phyloP scores from a whole-genome alignment of 2,888 invertebrate genomes.

The Stenodema calcarata region DNA sequence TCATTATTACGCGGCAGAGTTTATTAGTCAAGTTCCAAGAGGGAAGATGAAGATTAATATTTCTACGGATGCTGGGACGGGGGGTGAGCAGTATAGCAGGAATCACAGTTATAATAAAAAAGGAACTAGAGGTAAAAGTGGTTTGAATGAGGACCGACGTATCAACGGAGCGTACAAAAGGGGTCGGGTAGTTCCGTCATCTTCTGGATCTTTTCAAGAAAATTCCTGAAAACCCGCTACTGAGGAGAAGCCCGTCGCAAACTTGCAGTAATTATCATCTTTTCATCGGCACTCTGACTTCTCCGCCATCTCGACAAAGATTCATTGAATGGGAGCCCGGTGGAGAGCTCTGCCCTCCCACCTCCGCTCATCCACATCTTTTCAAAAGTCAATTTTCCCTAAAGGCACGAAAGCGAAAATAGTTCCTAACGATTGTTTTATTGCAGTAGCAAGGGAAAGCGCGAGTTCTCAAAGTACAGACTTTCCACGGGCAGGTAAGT shows the following conservation, averaged over 20 bases:
- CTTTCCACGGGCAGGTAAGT: neutral
- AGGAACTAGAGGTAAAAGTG: neutral
- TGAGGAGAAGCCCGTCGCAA: neutral
- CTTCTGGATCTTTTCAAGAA: conserved; percentile 1
- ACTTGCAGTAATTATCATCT: conserved; percentile 24
- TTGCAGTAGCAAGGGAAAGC: neutral
- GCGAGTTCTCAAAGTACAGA: neutral
- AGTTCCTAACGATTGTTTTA: conserved; percentile 33
- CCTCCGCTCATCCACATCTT: neutral
- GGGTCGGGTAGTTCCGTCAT: conserved; percentile 5
- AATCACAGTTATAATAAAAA: neutral
- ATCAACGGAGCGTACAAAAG: neutral
- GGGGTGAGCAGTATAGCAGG: neutral
- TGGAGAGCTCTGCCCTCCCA: neutral
- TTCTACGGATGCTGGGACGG: neutral
- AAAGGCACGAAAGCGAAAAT: conserved; percentile 1
- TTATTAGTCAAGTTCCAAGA: conserved; percentile 21
- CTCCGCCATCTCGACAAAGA: neutral
- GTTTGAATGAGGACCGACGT: conserved; percentile 6
- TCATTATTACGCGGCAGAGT: neutral
- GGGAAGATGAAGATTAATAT: conserved; percentile 25
- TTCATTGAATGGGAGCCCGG: neutral
- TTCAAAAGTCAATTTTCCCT: conserved; percentile 7
- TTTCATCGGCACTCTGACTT: neutral
- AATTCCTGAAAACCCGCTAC: neutral